Base-by-base conservation (phyloP, 2,113 vertebrate genomes). In the Neoarius graeffei region DNA sequence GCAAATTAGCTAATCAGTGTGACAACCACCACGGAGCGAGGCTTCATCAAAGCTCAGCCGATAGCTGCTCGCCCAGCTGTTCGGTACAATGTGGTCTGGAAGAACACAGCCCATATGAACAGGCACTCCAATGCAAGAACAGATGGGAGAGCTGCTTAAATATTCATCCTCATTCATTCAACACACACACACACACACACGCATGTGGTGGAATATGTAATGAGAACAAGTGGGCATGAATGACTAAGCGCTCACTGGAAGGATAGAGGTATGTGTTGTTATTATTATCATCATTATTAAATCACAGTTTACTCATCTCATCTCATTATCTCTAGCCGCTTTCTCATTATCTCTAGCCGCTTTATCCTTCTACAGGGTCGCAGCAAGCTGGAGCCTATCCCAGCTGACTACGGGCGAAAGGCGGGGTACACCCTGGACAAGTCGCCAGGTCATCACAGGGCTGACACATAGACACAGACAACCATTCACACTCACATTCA, bases 1-100 rank as follows among this genome's bases (percentile, higher is more conserved):
- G 85, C 88, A 87, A 90, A 91, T 88, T 84, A 91, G 69, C 71
- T 84, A 87, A 91, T 90, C 87, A 11, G 54, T 87, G 77, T 84
- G 88, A 86, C 87, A 87, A 67, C 64, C 54, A 87, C 69, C 66
- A 86, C 35, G 23, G 25, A 88, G 87, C 42, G 54, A 74, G 83
- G 84, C 59, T 88, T 94, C 96, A 95, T 94, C 93, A 95, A 95
- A 96, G 94, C 95, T 94, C 95, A 93, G 96, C 95, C 95, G 95
- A 96, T 95, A 95, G 95, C 95, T 96, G 95, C 93, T 94, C 94
- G 93, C 95, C 94, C 96, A 96, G 96, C 96, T 96, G 96, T 95
- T 89, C 91, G 56, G 0, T 50, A 71, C 73, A 30, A 14, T n/a
- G 5, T 74, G 76, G 69, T 88, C 48, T 64, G 66, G 50, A 27